Conservation (phyloP, 2,797 vertebrate species). For the Lepidocolaptes lacrymiger region DNA sequence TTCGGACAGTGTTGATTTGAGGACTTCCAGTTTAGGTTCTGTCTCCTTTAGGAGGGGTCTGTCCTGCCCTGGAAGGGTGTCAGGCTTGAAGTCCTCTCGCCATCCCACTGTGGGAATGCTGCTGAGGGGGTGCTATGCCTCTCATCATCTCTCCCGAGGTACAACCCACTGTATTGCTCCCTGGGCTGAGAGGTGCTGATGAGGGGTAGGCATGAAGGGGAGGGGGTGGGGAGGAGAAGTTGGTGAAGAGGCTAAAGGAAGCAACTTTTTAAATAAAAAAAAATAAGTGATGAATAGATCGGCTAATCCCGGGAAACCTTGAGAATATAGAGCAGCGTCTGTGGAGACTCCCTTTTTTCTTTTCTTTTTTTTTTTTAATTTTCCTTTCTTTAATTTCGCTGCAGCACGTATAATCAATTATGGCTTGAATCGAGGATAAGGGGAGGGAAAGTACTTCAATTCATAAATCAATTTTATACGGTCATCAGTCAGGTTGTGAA, state of each 20-base stretch:
- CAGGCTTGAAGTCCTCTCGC: background rate
- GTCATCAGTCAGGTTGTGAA: conserved; percentile 98
- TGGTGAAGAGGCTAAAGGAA: conserved; percentile 57
- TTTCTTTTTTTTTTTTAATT: conserved; percentile 75
- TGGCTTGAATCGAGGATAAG: conserved; percentile 84
- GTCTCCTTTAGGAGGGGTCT: background rate
- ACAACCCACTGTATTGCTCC: background rate
- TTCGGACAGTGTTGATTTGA: background rate
- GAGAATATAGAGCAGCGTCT: conserved; percentile 70
- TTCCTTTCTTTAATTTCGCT: conserved; percentile 84
- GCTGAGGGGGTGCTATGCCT: background rate
- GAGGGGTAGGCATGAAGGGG: background rate
- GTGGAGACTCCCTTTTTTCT: conserved; percentile 76
- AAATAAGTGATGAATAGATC: conserved; percentile 78
- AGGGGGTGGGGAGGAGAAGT: background rate
- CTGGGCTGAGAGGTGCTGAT: background rate
- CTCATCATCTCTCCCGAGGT: background rate
- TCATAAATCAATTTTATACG: conserved; percentile 99
- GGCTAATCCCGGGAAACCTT: conserved; percentile 72
- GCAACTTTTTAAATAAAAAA: conserved; percentile 78
- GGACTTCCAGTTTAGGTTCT: background rate
- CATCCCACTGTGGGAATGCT: background rate
- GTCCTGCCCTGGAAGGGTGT: background rate
- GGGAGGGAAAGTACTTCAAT: conserved; percentile 86
- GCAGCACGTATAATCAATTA: conserved; percentile 99